These are phyloP conservation scores for Sinhomidia bicolor DNA, from an alignment of 2,888 invertebrate genomes.

Conservation along the genomic window DNA sequence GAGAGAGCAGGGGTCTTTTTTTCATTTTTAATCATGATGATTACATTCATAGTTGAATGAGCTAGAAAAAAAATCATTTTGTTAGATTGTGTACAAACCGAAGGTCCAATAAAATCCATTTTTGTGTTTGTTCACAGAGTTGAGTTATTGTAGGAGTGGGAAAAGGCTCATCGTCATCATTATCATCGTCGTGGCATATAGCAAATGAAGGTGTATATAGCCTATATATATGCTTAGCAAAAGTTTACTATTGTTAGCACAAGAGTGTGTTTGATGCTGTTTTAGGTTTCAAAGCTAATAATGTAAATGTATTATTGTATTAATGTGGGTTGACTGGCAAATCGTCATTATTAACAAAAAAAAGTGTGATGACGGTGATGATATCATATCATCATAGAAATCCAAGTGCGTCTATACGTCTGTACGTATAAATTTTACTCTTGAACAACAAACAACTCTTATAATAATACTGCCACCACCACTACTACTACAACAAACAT, in stretches of 20 bases:
- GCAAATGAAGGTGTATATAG: too few species aligned
- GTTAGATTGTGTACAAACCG: conserved; percentile 12
- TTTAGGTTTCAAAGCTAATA: too few species aligned
- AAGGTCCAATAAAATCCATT: conserved; percentile 34
- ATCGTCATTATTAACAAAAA: not conserved
- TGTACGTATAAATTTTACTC: too few species aligned
- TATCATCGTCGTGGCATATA: too few species aligned
- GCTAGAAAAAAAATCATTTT: conserved; percentile 46
- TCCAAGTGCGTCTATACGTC: not conserved
- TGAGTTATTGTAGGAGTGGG: conserved; percentile 13
- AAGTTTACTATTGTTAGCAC: too few species aligned
- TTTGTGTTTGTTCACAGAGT: not conserved
- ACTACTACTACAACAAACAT: too few species aligned
- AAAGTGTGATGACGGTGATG: conserved; percentile 5
- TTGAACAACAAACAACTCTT: too few species aligned
- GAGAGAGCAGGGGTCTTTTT: conserved; percentile 33
- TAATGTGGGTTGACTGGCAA: conserved; percentile 1
- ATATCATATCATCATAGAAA: conserved; percentile 8
- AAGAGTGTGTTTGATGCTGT: not conserved
- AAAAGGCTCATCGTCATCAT: conserved; percentile 5
- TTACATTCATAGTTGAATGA: conserved; percentile 62
- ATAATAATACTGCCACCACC: too few species aligned
- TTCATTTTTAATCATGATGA: conserved; percentile 68
- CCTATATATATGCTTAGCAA: too few species aligned
- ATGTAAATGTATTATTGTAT: not conserved